phyloP scores from a whole-genome alignment of 2,113 vertebrate species.

The Desmodus rotundus region DNA sequence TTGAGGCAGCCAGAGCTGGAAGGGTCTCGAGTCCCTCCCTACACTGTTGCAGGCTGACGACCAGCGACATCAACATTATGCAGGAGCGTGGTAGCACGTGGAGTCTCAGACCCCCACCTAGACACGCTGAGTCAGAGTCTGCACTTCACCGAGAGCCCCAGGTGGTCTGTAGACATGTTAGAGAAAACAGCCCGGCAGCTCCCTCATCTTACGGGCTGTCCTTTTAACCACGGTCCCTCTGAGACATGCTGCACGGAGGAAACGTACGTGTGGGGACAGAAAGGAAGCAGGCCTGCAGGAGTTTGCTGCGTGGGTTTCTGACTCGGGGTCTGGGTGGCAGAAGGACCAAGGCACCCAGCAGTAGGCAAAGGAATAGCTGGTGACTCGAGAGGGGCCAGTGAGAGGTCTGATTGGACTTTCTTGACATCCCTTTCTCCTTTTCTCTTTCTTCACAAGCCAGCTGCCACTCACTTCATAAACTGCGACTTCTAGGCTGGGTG shows the following conservation, averaged over 20 bases:
- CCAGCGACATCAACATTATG: neutral
- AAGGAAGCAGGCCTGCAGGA: neutral
- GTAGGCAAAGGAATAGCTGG: neutral
- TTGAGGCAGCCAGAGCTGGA: neutral
- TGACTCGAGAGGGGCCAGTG: neutral
- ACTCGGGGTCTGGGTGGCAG: neutral
- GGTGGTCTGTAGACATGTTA: neutral
- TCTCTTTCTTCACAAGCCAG: neutral
- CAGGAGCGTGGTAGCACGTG: neutral
- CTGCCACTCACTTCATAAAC: neutral
- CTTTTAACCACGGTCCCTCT: neutral
- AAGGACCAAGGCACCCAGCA: neutral
- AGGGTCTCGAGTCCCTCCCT: neutral
- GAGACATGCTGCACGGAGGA: neutral
- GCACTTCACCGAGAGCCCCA: neutral
- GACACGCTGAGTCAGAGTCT: neutral
- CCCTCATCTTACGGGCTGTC: neutral
- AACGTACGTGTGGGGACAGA: neutral
- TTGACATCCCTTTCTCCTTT: neutral
- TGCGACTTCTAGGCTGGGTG: neutral
- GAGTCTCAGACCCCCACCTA: neutral
- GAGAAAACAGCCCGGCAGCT: neutral
- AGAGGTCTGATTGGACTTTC: neutral
- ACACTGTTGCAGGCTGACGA: neutral
- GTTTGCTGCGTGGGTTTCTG: neutral